Percentiles rank a stretch among this genome's conserved stretches.
Conservation (phyloP, 2,888 invertebrate genomes). For the Trachelus stipa region DNA sequence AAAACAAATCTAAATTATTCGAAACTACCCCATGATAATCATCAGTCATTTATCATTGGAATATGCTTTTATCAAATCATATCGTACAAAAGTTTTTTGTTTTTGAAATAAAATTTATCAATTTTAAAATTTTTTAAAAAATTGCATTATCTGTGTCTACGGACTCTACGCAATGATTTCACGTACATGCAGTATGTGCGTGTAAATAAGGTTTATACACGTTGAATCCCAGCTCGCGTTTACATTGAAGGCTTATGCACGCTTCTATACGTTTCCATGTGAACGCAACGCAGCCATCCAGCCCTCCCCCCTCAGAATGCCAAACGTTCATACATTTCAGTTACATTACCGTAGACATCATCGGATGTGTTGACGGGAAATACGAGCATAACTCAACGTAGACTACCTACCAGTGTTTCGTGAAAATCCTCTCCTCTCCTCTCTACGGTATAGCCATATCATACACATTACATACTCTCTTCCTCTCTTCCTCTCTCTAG, state of each 20-base stretch:
- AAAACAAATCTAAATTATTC: too few species aligned
- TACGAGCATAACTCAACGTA: slow-evolving; percentile 65
- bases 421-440: slow-evolving; percentile 48
- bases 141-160: too few species aligned
- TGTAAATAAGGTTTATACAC: background rate
- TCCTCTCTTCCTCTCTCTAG: slow-evolving; percentile 14
- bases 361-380: slow-evolving; percentile 66
- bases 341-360: slow-evolving; percentile 64
- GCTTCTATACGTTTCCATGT: background rate
- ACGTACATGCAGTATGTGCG: background rate
- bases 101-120: background rate
- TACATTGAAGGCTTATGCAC: background rate
- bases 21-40: background rate
- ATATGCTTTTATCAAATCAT: background rate
- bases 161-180: background rate
- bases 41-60: background rate
- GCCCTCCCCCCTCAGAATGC: slow-evolving; percentile 16
- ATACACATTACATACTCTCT: background rate
- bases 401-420: slow-evolving; percentile 54
- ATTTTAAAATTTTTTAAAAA: background rate
- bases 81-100: background rate
- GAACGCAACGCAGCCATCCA: slow-evolving; percentile 37
- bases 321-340: slow-evolving; percentile 64
- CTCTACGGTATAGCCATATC: background rate
- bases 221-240: background rate